A percentile compares a stretch with the other conserved stretches of the same genome.
These are phyloP conservation scores for Nomada hirtipes DNA, from an alignment of 2,888 invertebrate species.

Conservation along the genomic window DNA sequence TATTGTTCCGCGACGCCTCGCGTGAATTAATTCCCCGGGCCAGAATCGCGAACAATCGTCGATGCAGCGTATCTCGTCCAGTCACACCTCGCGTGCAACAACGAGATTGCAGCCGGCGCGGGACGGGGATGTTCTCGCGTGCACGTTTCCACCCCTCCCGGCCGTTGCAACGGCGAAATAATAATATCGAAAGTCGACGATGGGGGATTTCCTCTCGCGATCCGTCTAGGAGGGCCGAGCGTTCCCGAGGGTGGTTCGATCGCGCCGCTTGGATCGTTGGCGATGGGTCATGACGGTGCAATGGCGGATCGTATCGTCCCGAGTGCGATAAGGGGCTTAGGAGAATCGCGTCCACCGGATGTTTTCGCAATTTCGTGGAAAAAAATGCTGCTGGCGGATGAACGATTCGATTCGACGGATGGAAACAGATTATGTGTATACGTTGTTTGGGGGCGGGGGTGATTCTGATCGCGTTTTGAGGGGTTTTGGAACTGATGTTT, in stretches of 20 bases:
- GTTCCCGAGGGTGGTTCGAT: neutral
- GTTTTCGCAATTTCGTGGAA: slow-evolving; percentile 49
- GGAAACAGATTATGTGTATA: neutral
- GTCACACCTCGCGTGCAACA: slow-evolving; percentile 76
- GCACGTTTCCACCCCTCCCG: slow-evolving; percentile 5
- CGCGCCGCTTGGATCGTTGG: neutral
- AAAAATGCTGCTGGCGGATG: slow-evolving; percentile 3
- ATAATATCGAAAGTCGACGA: slow-evolving; percentile 49
- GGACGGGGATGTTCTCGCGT: slow-evolving; percentile 29
- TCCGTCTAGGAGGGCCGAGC: neutral
- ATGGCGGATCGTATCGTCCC: slow-evolving; percentile 30
- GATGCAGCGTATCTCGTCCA: slow-evolving; percentile 73
- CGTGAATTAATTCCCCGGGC: slow-evolving; percentile 75
- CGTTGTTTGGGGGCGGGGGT: neutral
- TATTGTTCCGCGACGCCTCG: slow-evolving; percentile 59
- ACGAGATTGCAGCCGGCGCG: slow-evolving; percentile 69
- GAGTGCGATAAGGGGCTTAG: slow-evolving; percentile 43
- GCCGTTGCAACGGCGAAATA: slow-evolving; percentile 51
- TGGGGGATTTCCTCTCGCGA: neutral
- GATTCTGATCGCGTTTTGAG: too few species aligned
- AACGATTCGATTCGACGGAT: neutral
- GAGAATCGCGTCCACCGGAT: slow-evolving; percentile 35
- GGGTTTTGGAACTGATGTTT: neutral
- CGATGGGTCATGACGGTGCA: neutral
- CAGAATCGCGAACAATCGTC: slow-evolving; percentile 76